Evolutionary conservation across 2,797 vertebrate species (phyloP), one percentile per base, ranked within the genome.

Genomic region (Cuculus canorus): DNA sequence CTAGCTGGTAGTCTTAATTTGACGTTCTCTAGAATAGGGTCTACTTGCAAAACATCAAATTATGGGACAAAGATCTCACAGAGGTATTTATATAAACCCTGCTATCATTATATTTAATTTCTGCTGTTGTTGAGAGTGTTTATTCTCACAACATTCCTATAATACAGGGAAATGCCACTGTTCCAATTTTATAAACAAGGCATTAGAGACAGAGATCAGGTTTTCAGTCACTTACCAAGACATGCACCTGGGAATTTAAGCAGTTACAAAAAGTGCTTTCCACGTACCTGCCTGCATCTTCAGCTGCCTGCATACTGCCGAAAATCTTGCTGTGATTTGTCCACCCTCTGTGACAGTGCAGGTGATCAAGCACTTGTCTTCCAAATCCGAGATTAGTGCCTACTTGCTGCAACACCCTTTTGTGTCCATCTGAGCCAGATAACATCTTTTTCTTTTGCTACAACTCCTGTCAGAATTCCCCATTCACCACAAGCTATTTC

Each of bases 361-460:
- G 60, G 81, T 82, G 77, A 68, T 80, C 60, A 84, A 85, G 71
- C 56, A 86, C 72, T 91, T 87, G 33, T 84, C 68, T 80, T 83
- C 56, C 78, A 91, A 89, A 87, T 71, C 48, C 66, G 59, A 66
- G 35, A 27, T 95, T 80, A 91, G 41, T 56, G 32, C 56, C 60
- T 87, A 5, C 41, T 77, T 82, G 28, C 75, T 92, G 28, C 47
- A 77, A 53, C 45, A 85, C 45, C 9, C 37, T 90, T 84, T 56
- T 60, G 17, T 57, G 47, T 93, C 86, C 32, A 15, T 79, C 60
- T 76, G 63, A 72, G 68, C 24, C 60, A 80, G 30, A 61, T 37
- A 80, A 66, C 5, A 2, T 24, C 30, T 53, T 92, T 84, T 92
- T 66, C 45, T 91, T 63, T 48, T 70, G 23, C 23, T 92, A 47